Evolutionary conservation across 2,797 vertebrate species (phyloP).

Genomic region (Acanthurus tractus): DNA sequence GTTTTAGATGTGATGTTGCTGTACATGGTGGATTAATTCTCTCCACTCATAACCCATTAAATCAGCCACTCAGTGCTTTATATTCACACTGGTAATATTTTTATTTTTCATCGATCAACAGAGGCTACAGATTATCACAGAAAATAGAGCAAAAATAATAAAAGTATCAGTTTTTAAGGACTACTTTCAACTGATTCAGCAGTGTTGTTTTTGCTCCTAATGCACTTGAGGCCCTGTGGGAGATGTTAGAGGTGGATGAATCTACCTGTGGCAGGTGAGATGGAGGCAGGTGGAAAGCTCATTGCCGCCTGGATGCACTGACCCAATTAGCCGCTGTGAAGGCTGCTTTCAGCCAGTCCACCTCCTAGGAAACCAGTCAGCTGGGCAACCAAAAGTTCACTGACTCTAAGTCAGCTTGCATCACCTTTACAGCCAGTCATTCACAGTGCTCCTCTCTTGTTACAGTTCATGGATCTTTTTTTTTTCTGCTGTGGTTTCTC

Average conservation of each 20-base stretch:
- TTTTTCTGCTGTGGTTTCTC: no score
- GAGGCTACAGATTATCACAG: neutral
- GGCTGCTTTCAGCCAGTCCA: conserved; percentile 18
- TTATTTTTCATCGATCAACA: neutral
- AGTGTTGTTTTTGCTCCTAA: conserved; percentile 39
- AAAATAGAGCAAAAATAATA: neutral
- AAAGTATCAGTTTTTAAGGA: neutral
- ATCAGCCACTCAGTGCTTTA: neutral
- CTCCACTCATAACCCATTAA: neutral
- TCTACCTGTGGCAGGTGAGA: conserved; percentile 63
- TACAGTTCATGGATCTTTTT: neutral
- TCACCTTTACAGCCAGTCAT: no score
- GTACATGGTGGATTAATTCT: neutral
- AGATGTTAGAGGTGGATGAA: conserved; percentile 34
- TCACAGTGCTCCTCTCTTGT: neutral
- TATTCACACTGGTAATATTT: neutral
- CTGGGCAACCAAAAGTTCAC: conserved; percentile 26
- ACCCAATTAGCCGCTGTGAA: conserved; percentile 48
- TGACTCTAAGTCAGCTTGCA: neutral
- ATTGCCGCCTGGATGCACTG: conserved; percentile 41
- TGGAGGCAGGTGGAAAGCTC: conserved; percentile 44
- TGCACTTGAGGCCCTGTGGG: conserved; percentile 38
- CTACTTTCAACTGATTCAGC: fast-evolving
- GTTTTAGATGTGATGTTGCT: neutral
- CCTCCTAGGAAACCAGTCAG: conserved; percentile 40